phyloP scores from a whole-genome alignment of 2,113 vertebrate genomes.

The Platichthys flesus region DNA sequence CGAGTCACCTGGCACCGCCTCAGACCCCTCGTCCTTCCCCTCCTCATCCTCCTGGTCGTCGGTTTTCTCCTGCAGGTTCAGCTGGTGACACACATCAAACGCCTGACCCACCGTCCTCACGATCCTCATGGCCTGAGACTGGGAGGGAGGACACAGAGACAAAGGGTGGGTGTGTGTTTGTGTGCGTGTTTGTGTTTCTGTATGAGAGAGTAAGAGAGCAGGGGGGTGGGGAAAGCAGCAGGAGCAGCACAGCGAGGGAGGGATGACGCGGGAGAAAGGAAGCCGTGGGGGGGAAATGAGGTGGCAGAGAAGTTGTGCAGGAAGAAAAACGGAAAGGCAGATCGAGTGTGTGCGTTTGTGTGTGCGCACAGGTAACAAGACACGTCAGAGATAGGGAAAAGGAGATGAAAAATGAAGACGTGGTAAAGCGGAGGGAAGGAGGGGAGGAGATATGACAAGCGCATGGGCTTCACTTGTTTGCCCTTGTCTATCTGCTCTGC shows the following conservation, averaged over 20 bases:
- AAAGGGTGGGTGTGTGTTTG: constrained; percentile 6
- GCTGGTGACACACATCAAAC: constrained; percentile 96
- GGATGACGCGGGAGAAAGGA: constrained; percentile 39
- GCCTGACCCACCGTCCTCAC: constrained; percentile 96
- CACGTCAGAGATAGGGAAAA: neutral
- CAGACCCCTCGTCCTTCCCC: constrained; percentile 78
- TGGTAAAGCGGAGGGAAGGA: neutral
- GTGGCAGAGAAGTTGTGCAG: constrained; percentile 7
- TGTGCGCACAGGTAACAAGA: neutral
- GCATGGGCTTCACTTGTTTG: neutral
- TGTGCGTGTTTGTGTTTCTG: neutral
- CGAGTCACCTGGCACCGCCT: constrained; percentile 84
- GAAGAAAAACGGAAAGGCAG: neutral
- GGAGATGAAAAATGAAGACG: neutral
- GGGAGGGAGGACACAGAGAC: constrained; percentile 22
- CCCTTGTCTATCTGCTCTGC: constrained; percentile 39
- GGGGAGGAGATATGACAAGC: constrained; percentile 4
- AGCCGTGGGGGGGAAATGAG: constrained; percentile 28
- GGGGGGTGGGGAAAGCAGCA: neutral
- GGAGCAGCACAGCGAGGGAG: constrained; percentile 25
- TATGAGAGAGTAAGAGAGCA: neutral
- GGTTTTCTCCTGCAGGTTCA: constrained; percentile 85
- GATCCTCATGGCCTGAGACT: constrained; percentile 98
- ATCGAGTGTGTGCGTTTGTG: neutral
- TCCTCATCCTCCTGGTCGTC: constrained; percentile 86